Conservation (phyloP, 2,113 vertebrate species). For the Dendrocopos noguchii region DNA sequence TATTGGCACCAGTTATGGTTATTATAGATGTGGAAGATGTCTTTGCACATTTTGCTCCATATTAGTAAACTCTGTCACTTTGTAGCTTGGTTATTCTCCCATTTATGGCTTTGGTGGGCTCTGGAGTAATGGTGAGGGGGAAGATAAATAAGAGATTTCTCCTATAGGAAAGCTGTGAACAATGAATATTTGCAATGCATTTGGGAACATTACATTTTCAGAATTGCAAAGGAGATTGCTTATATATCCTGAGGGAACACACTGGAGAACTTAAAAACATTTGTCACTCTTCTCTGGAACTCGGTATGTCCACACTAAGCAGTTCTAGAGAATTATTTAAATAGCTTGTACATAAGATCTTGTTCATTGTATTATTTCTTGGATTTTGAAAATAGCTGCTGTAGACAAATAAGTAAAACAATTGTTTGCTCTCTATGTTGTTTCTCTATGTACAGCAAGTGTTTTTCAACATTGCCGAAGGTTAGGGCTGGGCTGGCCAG, state of each 20-base stretch:
- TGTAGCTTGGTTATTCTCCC: background rate
- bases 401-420: background rate
- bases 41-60: background rate
- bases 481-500: too few species aligned
- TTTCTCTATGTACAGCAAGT: background rate
- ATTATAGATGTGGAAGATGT: background rate
- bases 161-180: background rate
- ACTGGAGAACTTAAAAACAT: background rate
- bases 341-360: background rate
- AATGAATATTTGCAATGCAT: conserved; percentile 1
- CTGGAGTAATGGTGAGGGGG: background rate
- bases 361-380: background rate
- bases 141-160: background rate
- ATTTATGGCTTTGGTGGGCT: background rate
- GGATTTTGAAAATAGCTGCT: background rate
- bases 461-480: background rate
- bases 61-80: background rate
- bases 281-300: background rate
- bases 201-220: background rate
- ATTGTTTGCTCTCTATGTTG: background rate
- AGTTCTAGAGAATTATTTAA: background rate
- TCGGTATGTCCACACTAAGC: background rate
- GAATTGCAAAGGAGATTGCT: background rate
- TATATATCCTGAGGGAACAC: background rate
- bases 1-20: background rate